These are phyloP conservation scores for Drosophila erecta DNA, from an alignment of 1,140 invertebrate species.

Conservation along the genomic window DNA sequence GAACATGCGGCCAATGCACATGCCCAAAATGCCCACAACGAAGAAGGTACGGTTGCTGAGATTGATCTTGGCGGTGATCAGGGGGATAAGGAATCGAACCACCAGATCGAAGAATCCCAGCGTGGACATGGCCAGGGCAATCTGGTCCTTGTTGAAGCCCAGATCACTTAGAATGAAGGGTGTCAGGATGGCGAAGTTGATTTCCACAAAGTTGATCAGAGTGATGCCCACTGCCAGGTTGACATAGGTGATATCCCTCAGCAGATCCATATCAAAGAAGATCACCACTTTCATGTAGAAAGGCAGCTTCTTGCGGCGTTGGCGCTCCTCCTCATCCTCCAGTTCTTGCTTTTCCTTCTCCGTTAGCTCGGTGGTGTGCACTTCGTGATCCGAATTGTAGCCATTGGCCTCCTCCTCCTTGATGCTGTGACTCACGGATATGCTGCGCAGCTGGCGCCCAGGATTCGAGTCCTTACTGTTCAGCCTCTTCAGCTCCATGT, in stretches of 20 bases:
- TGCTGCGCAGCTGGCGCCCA: slow-evolving; percentile 54
- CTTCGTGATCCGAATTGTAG: slow-evolving; percentile 13
- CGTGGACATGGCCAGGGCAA: slow-evolving; percentile 87
- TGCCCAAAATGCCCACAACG: slow-evolving; percentile 87
- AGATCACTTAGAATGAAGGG: slow-evolving; percentile 88
- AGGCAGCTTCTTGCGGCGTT: slow-evolving; percentile 80
- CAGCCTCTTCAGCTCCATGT: slow-evolving; percentile 67
- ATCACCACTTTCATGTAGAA: slow-evolving; percentile 86
- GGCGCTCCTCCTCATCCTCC: slow-evolving; percentile 65
- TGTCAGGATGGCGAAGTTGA: slow-evolving; percentile 89
- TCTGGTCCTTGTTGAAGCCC: slow-evolving; percentile 85
- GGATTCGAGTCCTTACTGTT: slow-evolving; percentile 54
- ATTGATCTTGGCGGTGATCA: slow-evolving; percentile 87
- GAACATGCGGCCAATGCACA: slow-evolving; percentile 87
- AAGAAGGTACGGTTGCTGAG: slow-evolving; percentile 89
- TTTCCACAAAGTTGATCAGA: slow-evolving; percentile 88
- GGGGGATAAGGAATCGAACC: slow-evolving; percentile 87
- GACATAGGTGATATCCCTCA: slow-evolving; percentile 88
- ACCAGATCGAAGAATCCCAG: slow-evolving; percentile 87
- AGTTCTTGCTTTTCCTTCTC: slow-evolving; percentile 58
- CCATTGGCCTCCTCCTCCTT: slow-evolving; percentile 62
- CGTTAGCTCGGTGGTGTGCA: slow-evolving; percentile 20
- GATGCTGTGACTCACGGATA: slow-evolving; percentile 74
- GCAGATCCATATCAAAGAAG: slow-evolving; percentile 88
- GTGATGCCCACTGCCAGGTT: slow-evolving; percentile 89